Conservation (phyloP, 2,113 vertebrate genomes). For the Sclerurus mexicanus region DNA sequence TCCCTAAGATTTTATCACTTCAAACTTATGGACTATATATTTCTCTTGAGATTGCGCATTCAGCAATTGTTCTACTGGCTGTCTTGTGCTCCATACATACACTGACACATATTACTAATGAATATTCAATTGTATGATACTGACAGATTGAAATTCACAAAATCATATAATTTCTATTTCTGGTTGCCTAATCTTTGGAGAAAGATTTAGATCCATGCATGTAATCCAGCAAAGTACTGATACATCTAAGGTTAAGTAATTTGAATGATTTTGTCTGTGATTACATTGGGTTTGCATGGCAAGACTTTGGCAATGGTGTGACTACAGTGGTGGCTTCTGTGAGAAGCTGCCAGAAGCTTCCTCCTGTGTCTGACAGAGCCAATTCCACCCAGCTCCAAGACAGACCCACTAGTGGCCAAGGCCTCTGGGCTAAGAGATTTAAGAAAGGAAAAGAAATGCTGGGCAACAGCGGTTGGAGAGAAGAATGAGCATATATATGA, state of each 20-base stretch:
- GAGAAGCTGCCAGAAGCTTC: neutral
- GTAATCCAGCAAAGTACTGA: neutral
- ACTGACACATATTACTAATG: neutral
- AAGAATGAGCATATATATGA: neutral
- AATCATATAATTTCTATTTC: neutral
- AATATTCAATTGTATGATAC: neutral
- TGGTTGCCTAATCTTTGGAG: neutral
- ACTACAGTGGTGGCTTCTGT: neutral
- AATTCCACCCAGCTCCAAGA: neutral
- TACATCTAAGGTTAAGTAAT: neutral
- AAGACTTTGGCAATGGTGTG: neutral
- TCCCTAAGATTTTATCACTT: neutral
- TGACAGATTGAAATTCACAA: neutral
- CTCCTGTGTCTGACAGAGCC: neutral
- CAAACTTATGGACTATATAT: neutral
- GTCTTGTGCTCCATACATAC: neutral
- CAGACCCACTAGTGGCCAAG: neutral
- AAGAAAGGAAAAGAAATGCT: neutral
- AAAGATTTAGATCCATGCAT: neutral
- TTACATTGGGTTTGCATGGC: neutral
- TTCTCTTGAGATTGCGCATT: neutral
- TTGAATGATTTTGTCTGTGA: neutral
- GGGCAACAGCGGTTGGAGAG: neutral
- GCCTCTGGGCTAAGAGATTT: neutral
- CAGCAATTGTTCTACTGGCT: neutral